Base-by-base conservation (phyloP, 2,797 vertebrate genomes). In the Acrossocheilus wenchowensis region DNA sequence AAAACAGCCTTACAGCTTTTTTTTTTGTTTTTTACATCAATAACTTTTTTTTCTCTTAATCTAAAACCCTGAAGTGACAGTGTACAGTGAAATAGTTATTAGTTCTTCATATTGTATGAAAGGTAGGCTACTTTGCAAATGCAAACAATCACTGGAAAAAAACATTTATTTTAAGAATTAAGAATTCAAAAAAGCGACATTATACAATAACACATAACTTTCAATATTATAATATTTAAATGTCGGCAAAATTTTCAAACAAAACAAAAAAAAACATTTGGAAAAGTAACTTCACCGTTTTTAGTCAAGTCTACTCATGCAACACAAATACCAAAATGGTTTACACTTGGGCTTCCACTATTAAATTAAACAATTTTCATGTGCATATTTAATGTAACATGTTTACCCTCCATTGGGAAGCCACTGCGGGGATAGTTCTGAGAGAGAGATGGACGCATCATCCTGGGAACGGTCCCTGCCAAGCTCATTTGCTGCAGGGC, bases 381-480 rank as follows among this genome's bases (percentile, higher is more conserved):
- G n/a, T 34, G 71, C 23, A 73, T 60, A 12, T 74, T 73, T 5
- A 78, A 36, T 19, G 21, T 78, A 48, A 2, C 21, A 19, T 23
- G 6, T 45, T 96, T 96, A 99, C 98, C 98, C 98, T 99, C 98
- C 91, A 99, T 93, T 1, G 98, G 98, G 92, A 98, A 99, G 62
- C 97, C 97, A 83, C 96, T 96, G 93, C 97, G 96, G 87, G 97
- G 96, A 91, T 97, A 99, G 94, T 97, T 98, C 94, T 99, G 98
- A 86, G 97, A 96, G 83, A 98, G 96, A 90, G 96, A 96, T 89
- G 98, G 98, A 93, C 97, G 95, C 97, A 98, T 98, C 98, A 99
- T 99, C 94, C 96, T 97, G 94, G 97, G 97, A 88, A 97, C 94
- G 84, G 97, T 96, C 95, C 97, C 98, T 90, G 96, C 97, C 93